Conservation (phyloP, 1,140 invertebrate genomes). For the Copidosoma floridanum region DNA sequence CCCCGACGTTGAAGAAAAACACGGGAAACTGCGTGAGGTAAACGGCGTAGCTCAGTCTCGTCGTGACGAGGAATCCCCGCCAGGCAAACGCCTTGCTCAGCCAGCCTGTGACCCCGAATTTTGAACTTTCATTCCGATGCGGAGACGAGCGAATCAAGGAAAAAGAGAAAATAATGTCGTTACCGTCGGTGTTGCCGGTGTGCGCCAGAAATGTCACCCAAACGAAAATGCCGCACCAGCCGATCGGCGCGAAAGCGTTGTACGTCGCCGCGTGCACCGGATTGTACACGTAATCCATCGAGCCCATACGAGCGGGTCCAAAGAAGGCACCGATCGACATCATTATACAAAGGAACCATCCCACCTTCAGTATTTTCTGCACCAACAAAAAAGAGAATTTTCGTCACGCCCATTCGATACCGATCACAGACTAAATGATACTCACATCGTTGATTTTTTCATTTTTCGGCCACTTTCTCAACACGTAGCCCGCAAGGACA, state of each 20-base stretch:
- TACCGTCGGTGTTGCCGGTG: constrained; percentile 61
- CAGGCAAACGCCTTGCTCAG: constrained; percentile 59
- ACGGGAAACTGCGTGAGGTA: constrained; percentile 70
- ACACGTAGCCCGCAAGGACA: constrained; percentile 62
- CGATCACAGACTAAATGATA: too few species aligned
- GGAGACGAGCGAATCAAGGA: too few species aligned
- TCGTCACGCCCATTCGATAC: too few species aligned
- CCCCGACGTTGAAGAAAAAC: constrained; percentile 67
- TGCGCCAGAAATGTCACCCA: constrained; percentile 67
- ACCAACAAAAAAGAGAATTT: too few species aligned
- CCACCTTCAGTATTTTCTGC: constrained; percentile 58
- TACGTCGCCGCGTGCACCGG: constrained; percentile 66
- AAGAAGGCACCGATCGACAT: constrained; percentile 61
- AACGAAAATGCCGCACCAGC: constrained; percentile 67
- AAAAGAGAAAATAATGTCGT: constrained; percentile 27
- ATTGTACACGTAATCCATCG: constrained; percentile 66
- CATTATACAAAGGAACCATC: constrained; percentile 57
- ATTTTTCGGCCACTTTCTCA: constrained; percentile 56
- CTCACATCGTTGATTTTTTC: constrained; percentile 52
- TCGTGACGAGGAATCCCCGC: constrained; percentile 63
- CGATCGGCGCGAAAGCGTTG: constrained; percentile 70
- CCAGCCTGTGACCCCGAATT: constrained; percentile 57
- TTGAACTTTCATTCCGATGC: too few species aligned
- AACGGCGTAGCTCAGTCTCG: constrained; percentile 65
- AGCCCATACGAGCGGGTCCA: constrained; percentile 66